Base-by-base conservation (phyloP, 2,797 vertebrate genomes). In the Alectoris magna region DNA sequence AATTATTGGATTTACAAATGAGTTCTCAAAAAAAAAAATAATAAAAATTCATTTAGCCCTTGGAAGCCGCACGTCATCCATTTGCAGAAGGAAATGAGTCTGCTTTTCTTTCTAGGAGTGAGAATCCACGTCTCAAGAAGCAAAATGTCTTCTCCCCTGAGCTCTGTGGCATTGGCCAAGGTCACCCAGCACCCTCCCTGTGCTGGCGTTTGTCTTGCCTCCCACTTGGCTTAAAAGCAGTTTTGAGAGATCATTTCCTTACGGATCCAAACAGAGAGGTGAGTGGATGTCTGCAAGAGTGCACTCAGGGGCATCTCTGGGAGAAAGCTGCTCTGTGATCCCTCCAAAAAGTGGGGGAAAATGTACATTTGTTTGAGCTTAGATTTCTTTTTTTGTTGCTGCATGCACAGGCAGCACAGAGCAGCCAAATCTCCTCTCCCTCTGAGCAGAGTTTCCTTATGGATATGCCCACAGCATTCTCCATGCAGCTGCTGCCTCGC, bases 1-100 rank as follows among this genome's bases (percentile, higher is more conserved):
- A 95, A 95, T 96, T 87, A 95, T 89, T 91, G 75, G 84, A 91
- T 94, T 93, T 87, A 92, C 87, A 95, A 93, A 94, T 87, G 93
- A 91, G 87, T 80, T 87, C 58, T 91, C 3, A 9, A 72, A 75
- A 55, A 55, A 17, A 53, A 26, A 26, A 53, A 27, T 11, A 41
- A 41, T 39, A 53, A 91, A 92, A 91, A 85, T 90, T 87, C 85
- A 87, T 95, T 55, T 92, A 88, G 88, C 78, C 90, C 56, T 60
- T 38, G 53, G 72, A 96, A 96, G 81, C 91, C 44, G 48, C 16
- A 3, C 15, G 41, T 80, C 95, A 96, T 78, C 81, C 81, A 16
- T 89, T 79, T 91, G 78, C 91, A 91, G 87, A 41, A 77, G 69
- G 84, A 58, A 77, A 15, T 46, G 91, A 76, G 22, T 5, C 71